Conservation (phyloP, 2,113 vertebrate species). For the Falco punctatus region DNA sequence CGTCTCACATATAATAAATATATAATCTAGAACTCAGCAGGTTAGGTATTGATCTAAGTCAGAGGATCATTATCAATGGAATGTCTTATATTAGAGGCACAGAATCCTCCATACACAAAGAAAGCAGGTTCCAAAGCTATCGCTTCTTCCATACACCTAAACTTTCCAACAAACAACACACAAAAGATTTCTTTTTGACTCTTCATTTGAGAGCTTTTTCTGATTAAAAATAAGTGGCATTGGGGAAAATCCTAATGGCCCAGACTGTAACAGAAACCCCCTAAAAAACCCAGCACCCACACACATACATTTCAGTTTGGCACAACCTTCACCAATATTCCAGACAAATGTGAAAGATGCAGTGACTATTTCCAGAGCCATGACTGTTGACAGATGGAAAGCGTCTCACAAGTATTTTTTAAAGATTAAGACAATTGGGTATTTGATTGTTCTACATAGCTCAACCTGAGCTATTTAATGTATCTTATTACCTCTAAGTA, state of each 20-base stretch:
- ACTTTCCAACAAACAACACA: background rate
- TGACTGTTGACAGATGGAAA: background rate
- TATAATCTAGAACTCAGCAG: background rate
- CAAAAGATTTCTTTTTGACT: background rate
- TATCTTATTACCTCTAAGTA: background rate
- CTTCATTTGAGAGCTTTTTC: background rate
- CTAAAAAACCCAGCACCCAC: rapidly evolving
- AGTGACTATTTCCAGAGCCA: background rate
- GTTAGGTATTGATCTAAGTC: background rate
- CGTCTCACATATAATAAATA: background rate
- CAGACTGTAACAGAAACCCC: background rate
- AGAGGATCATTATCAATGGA: rapidly evolving
- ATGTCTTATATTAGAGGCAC: background rate
- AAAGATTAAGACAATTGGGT: background rate
- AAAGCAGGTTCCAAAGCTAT: background rate
- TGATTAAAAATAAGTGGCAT: background rate
- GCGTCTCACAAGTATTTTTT: background rate
- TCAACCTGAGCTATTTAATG: background rate
- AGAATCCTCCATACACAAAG: background rate
- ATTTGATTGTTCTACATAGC: background rate
- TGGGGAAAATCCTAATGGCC: background rate
- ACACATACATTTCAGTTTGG: background rate
- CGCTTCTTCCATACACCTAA: background rate
- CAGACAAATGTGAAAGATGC: background rate
- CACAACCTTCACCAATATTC: background rate